These are phyloP conservation scores for Clytia hemisphaerica DNA, from an alignment of 30 jellyfish, hydroid and myxozoan species.

Conservation along the genomic window DNA sequence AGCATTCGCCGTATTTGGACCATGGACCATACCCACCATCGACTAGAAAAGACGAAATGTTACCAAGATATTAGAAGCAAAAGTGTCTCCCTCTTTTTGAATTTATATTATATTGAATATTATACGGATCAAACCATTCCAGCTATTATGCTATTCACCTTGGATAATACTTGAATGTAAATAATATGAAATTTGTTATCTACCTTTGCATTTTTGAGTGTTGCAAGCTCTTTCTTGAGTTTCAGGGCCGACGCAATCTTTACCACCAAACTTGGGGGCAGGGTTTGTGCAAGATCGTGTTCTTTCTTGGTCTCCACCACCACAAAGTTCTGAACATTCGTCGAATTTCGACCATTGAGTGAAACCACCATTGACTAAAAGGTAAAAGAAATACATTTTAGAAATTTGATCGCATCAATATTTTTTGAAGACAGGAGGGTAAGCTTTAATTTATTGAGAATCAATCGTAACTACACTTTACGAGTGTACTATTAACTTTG, in stretches of 20 bases:
- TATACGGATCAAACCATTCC: no score
- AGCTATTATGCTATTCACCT: no score
- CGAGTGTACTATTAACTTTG: no score
- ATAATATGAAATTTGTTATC: no score
- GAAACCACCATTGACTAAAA: constrained; percentile 51
- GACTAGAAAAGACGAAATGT: constrained; percentile 14
- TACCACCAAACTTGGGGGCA: constrained; percentile 28
- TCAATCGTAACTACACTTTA: no score
- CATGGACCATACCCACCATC: constrained; percentile 50
- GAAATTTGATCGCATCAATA: no score
- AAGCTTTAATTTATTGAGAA: no score
- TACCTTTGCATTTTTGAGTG: constrained; percentile 25
- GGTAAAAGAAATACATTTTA: no score
- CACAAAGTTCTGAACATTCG: constrained; percentile 16
- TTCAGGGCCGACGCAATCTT: constrained; percentile 13
- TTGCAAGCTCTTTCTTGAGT: constrained; percentile 2
- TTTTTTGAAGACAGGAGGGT: no score
- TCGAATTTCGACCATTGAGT: constrained; percentile 18
- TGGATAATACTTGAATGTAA: no score
- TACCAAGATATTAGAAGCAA: neutral
- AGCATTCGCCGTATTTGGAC: constrained; percentile 18
- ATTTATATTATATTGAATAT: no score
- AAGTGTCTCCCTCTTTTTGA: no score
- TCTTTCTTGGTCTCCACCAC: constrained; percentile 44
- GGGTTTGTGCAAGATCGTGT: constrained; percentile 37